Conservation (phyloP, 2,797 vertebrate species). For the Neomorphus geoffroyi region DNA sequence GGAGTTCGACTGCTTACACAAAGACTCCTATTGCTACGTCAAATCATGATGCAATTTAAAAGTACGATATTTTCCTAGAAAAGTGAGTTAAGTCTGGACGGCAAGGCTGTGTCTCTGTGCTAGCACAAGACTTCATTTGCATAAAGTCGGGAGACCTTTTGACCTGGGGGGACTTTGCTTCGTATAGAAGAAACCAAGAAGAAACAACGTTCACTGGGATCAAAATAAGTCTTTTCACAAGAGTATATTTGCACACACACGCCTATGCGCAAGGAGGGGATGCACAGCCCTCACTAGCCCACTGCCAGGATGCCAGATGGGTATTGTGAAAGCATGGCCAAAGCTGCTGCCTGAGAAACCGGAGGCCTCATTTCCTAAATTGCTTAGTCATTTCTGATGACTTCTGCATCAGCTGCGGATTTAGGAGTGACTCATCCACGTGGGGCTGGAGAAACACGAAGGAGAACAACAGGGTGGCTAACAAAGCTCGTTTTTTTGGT, state of each 20-base stretch:
- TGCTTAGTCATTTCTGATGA: constrained; percentile 30
- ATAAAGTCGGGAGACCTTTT: not conserved
- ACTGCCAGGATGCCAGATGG: not conserved
- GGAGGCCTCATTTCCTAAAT: constrained; percentile 18
- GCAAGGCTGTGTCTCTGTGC: not conserved
- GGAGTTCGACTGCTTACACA: rapidly evolving
- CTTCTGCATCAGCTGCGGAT: not conserved
- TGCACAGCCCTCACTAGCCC: not conserved
- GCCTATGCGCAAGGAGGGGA: not conserved
- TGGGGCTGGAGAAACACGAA: not conserved
- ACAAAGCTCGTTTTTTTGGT: not conserved
- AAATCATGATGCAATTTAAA: not conserved
- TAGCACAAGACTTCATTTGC: not conserved
- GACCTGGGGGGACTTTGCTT: not conserved
- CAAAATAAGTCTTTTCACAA: not conserved
- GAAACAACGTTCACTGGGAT: not conserved
- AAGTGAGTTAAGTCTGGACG: not conserved
- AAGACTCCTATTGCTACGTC: not conserved
- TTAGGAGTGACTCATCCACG: constrained; percentile 13
- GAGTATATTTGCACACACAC: not conserved
- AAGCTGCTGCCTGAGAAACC: not conserved
- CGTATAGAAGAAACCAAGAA: not conserved
- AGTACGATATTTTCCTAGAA: not conserved
- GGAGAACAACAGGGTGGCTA: not conserved
- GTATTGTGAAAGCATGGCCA: not conserved